These are phyloP conservation scores for Limnephilus rhombicus DNA, from an alignment of 2,888 invertebrate species.

Conservation along the genomic window DNA sequence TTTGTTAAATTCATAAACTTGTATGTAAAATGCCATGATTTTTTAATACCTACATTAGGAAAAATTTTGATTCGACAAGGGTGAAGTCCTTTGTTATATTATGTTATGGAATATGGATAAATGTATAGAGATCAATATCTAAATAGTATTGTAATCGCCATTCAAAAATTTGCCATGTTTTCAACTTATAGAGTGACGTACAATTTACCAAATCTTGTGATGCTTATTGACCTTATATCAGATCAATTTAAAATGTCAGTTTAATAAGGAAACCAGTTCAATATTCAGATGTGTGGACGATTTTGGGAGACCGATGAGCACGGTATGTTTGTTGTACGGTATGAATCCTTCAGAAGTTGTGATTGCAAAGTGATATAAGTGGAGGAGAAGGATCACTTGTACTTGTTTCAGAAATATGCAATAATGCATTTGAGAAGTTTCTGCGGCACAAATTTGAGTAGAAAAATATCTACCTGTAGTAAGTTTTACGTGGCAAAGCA, in stretches of 20 bases:
- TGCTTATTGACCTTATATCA: not conserved
- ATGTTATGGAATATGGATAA: not conserved
- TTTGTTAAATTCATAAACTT: not conserved
- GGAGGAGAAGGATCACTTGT: not conserved
- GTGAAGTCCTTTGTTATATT: not conserved
- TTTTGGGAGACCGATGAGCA: not conserved
- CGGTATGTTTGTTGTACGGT: not conserved
- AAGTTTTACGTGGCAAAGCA: not conserved
- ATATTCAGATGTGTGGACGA: not conserved
- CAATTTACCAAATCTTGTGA: not conserved
- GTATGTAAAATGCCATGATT: constrained; percentile 15
- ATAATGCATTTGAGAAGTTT: not conserved
- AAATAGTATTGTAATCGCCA: constrained; percentile 17
- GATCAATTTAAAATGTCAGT: not conserved
- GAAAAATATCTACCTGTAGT: not conserved
- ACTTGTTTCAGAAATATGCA: not conserved
- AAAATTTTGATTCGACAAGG: not conserved
- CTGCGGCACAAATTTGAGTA: not conserved
- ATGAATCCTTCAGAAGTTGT: not conserved
- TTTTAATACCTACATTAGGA: constrained; percentile 4
- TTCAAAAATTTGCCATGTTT: constrained; percentile 14
- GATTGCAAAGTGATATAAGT: not conserved
- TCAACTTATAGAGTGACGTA: not conserved
- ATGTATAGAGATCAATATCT: not conserved
- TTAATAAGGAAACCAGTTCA: not conserved